phyloP scores from a whole-genome alignment of 2,113 vertebrate species.

The Pao palembangensis region DNA sequence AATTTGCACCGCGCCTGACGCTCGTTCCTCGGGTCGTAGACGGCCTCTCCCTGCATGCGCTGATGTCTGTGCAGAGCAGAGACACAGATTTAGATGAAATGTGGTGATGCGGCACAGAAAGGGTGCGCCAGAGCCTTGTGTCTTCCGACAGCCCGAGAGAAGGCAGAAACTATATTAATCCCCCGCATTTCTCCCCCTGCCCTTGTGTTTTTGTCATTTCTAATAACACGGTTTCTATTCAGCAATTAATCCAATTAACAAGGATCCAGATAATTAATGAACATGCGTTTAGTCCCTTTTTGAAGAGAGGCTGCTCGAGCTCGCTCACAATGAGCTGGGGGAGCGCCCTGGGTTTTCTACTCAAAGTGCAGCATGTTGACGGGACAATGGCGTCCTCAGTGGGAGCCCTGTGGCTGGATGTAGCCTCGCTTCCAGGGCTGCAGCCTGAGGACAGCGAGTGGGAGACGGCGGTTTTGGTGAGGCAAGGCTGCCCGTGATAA shows the following conservation, averaged over 20 bases:
- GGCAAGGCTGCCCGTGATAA: constrained; percentile 50
- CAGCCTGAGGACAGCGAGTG: constrained; percentile 24
- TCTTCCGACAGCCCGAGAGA: constrained; percentile 50
- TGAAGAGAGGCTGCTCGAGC: constrained; percentile 63
- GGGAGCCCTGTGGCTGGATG: constrained; percentile 36
- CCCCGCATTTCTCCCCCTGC: constrained; percentile 58
- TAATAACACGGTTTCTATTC: constrained; percentile 76
- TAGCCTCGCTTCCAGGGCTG: constrained; percentile 33
- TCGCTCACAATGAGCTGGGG: constrained; percentile 51
- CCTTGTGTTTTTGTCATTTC: constrained; percentile 74
- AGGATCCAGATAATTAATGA: constrained; percentile 72
- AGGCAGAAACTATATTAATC: constrained; percentile 65
- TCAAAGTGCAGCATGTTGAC: constrained; percentile 32
- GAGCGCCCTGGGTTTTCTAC: constrained; percentile 53
- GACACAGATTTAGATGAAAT: constrained; percentile 15
- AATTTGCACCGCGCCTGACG: constrained; percentile 57
- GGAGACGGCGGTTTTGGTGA: constrained; percentile 31
- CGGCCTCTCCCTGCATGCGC: constrained; percentile 8
- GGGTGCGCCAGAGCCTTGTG: constrained; percentile 10
- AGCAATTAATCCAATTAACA: constrained; percentile 80
- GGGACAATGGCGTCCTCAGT: constrained; percentile 45
- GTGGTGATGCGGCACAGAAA: constrained; percentile 12
- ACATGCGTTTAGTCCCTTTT: constrained; percentile 66
- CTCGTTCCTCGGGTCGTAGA: constrained; percentile 45
- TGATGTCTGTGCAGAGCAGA: constrained; percentile 40